Percentiles rank a stretch among this genome's conserved stretches.
Conservation (phyloP, 64 coral and sea anemone genomes). For the Dendrophyllia cribrosa region DNA sequence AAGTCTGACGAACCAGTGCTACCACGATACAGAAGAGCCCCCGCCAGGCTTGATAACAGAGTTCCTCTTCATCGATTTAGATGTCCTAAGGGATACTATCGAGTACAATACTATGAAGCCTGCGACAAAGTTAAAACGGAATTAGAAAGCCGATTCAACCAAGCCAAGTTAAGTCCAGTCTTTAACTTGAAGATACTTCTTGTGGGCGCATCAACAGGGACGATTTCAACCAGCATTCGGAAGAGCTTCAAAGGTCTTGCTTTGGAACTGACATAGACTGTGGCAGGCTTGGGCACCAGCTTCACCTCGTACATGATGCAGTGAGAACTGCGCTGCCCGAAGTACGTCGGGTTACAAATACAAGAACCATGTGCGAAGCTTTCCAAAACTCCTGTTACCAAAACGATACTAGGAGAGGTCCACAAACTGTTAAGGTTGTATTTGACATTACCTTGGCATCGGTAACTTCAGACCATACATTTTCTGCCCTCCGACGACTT, state of each 20-base stretch:
- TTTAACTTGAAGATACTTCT: conserved; percentile 33
- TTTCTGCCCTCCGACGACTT: too few species aligned
- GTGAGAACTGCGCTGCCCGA: not conserved
- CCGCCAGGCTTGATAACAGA: conserved; percentile 11
- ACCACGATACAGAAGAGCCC: conserved; percentile 15
- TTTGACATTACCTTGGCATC: too few species aligned
- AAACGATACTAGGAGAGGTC: too few species aligned
- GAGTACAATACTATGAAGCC: too few species aligned
- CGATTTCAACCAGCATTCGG: not conserved
- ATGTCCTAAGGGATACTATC: too few species aligned
- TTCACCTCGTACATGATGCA: conserved; percentile 20
- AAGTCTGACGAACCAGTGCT: conserved; percentile 35
- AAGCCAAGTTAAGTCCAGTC: conserved; percentile 35
- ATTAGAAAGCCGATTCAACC: conserved; percentile 40
- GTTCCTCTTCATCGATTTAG: too few species aligned
- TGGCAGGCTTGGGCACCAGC: conserved; percentile 30
- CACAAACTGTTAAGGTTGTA: too few species aligned
- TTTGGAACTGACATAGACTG: conserved; percentile 16
- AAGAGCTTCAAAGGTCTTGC: conserved; percentile 49
- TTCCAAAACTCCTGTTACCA: too few species aligned
- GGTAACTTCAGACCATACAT: too few species aligned
- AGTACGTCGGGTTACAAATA: too few species aligned
- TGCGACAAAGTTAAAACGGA: not conserved
- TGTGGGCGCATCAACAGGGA: not conserved
- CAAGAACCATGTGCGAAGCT: too few species aligned